phyloP scores from a whole-genome alignment of 1,140 invertebrate species.

The Halesus radiatus region DNA sequence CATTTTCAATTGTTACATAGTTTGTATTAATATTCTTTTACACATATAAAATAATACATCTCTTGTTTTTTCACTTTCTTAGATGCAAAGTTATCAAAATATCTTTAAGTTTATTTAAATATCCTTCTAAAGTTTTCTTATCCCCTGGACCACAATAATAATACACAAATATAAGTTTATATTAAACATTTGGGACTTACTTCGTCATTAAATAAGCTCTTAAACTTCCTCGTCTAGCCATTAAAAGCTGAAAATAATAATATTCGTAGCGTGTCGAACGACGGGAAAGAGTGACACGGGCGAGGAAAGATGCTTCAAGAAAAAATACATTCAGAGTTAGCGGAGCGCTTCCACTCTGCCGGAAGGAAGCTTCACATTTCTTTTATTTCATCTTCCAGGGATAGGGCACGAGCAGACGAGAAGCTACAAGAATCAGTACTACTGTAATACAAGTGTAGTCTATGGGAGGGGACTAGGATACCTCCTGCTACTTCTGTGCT shows the following conservation, averaged over 20 bases:
- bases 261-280: conserved; percentile 27
- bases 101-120: no score
- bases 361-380: conserved; percentile 32
- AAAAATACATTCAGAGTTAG: conserved; percentile 34
- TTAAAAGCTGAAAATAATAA: conserved; percentile 30
- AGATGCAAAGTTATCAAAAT: no score
- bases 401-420: background rate
- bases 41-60: no score
- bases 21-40: no score
- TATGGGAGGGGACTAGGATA: background rate
- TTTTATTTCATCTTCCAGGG: conserved; percentile 30
- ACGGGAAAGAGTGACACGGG: conserved; percentile 16
- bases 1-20: no score
- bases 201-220: background rate
- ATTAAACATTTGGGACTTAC: no score
- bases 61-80: no score
- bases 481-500: background rate
- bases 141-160: background rate
- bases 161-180: no score
- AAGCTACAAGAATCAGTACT: background rate
- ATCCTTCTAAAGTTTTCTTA: background rate
- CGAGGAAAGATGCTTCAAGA: conserved; percentile 24
- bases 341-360: conserved; percentile 19
- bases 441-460: no score
- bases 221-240: conserved; percentile 7